These are phyloP conservation scores for Silurus glanis DNA, from an alignment of 2,113 vertebrate genomes.

Conservation along the genomic window DNA sequence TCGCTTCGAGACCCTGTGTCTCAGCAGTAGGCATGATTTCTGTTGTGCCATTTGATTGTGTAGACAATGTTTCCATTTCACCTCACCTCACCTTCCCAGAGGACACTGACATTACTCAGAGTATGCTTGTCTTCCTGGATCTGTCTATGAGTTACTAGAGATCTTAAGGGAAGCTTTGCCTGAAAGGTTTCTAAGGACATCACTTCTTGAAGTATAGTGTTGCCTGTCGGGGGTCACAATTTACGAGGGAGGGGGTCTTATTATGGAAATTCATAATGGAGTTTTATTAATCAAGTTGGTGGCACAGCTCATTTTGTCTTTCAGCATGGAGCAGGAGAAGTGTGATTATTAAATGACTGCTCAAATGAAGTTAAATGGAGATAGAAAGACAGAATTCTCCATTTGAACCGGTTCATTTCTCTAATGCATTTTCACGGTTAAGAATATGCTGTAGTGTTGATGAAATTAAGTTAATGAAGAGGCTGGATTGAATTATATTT, in stretches of 20 bases:
- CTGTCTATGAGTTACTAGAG: background rate
- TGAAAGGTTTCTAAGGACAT: background rate
- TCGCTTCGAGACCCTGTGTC: background rate
- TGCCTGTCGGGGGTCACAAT: background rate
- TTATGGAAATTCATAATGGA: background rate
- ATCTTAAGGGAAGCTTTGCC: background rate
- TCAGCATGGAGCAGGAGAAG: background rate
- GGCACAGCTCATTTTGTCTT: background rate
- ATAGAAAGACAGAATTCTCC: slow-evolving; percentile 21
- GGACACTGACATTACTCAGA: background rate
- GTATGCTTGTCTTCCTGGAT: background rate
- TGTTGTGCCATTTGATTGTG: background rate
- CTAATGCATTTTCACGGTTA: slow-evolving; percentile 45
- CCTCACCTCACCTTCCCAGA: background rate
- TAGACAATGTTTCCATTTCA: background rate
- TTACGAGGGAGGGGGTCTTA: background rate
- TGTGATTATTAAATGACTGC: slow-evolving; percentile 9
- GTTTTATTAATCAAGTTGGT: background rate
- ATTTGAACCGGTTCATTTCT: slow-evolving; percentile 49
- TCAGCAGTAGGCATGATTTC: background rate
- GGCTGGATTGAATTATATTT: slow-evolving; percentile 9
- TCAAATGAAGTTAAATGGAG: slow-evolving; percentile 40
- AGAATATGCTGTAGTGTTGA: slow-evolving; percentile 28
- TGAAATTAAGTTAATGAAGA: slow-evolving; percentile 39
- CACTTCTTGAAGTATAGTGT: background rate